Conservation (phyloP, 1,140 invertebrate genomes). For the Penaeus japonicus region DNA sequence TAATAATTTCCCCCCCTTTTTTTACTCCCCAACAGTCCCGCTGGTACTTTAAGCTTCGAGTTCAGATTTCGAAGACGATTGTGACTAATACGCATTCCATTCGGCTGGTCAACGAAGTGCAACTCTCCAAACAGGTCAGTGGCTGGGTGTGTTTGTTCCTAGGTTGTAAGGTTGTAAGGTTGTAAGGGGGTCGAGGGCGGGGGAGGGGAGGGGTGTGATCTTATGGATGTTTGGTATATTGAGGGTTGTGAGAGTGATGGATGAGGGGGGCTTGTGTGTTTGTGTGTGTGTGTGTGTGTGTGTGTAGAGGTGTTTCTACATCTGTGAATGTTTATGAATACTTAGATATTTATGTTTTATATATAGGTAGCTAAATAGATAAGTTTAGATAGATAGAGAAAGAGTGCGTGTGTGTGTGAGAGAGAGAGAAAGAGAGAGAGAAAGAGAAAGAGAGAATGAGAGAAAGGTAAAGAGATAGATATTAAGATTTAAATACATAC, state of each 20-base stretch:
- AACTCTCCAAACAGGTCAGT: constrained; percentile 65
- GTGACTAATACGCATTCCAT: constrained; percentile 71
- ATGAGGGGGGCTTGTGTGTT: neutral
- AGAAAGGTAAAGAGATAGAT: no score
- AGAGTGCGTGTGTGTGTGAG: no score
- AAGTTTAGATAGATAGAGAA: no score
- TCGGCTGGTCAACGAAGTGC: constrained; percentile 70
- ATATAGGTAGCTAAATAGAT: no score
- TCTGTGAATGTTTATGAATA: neutral
- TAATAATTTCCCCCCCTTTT: neutral
- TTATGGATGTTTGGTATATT: neutral
- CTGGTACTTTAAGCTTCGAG: constrained; percentile 79
- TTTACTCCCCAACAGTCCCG: constrained; percentile 63
- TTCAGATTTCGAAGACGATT: constrained; percentile 66
- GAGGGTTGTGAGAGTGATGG: neutral
- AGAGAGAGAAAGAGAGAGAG: no score
- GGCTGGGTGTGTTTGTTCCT: neutral
- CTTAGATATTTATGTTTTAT: no score
- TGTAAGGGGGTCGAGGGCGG: no score
- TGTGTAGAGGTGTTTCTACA: neutral
- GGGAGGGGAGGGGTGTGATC: neutral
- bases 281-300: neutral
- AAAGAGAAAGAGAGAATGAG: no score
- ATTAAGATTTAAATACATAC: no score
- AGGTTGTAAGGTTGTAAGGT: no score